Evolutionary conservation across 2,888 invertebrate species (phyloP).

Genomic region (Eilema depressum): DNA sequence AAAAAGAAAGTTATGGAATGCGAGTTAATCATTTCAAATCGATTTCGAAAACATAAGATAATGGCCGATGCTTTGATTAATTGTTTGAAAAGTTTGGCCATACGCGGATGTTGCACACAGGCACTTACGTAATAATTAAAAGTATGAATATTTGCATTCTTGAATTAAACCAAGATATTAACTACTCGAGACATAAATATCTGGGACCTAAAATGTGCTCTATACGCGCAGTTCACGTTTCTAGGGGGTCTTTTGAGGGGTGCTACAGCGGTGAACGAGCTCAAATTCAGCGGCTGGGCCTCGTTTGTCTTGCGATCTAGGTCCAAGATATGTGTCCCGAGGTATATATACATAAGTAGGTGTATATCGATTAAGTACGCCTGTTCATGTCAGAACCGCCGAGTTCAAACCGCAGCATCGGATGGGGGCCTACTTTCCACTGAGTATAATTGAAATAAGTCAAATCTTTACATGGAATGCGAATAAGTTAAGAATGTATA

Average conservation of each 20-base stretch:
- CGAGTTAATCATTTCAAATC: conserved; percentile 40
- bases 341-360: no score
- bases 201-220: no score
- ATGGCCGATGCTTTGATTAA: conserved; percentile 15
- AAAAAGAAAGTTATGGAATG: conserved; percentile 29
- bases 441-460: conserved; percentile 49
- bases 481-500: conserved; percentile 63
- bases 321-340: no score
- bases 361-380: conserved; percentile 35
- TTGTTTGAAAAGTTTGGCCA: conserved; percentile 12
- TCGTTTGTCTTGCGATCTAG: no score
- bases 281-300: no score
- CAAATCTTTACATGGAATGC: conserved; percentile 47
- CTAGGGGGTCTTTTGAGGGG: no score
- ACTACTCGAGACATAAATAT: no score
- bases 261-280: no score
- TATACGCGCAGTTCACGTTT: no score
- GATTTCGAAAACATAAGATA: not conserved
- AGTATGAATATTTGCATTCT: conserved; percentile 22
- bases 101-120: conserved; percentile 12
- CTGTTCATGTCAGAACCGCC: conserved; percentile 24
- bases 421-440: conserved; percentile 37
- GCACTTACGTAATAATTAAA: not conserved
- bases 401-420: conserved; percentile 45
- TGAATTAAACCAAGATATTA: conserved; percentile 10